A percentile compares a stretch with the other conserved stretches of the same genome.
Conservation (phyloP, 2,113 vertebrate genomes). For the Lepidothrix coronata region DNA sequence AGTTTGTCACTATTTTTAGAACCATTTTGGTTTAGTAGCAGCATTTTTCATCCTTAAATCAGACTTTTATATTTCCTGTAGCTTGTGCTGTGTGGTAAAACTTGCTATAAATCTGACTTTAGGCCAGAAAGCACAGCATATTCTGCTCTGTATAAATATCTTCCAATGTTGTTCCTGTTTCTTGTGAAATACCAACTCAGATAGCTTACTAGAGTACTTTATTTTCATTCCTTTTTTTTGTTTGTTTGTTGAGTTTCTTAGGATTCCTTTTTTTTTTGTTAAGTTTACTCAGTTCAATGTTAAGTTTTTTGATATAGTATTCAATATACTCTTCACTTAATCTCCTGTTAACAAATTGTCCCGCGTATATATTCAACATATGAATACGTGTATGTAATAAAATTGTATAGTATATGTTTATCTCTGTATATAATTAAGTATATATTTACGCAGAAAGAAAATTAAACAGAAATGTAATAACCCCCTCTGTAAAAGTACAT, state of each 20-base stretch:
- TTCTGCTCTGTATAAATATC: background rate
- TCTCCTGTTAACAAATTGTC: background rate
- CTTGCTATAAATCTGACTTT: background rate
- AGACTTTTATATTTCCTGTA: background rate
- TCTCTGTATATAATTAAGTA: background rate
- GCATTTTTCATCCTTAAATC: background rate
- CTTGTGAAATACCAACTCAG: background rate
- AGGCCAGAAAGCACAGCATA: background rate
- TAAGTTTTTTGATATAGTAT: background rate
- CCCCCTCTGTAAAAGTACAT: rapidly evolving
- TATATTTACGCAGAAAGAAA: background rate
- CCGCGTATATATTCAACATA: background rate
- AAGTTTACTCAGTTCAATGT: background rate
- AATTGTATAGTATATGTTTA: background rate
- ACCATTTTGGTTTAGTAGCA: background rate
- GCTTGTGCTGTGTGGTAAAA: background rate
- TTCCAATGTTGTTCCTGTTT: background rate
- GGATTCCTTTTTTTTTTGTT: background rate
- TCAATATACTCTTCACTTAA: background rate
- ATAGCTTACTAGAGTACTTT: background rate
- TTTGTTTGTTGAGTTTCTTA: background rate
- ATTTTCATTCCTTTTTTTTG: background rate
- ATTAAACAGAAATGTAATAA: background rate
- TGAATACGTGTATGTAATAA: background rate
- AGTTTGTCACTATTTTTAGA: background rate